Evolutionary conservation across 2,113 vertebrate genomes (phyloP), one percentile per base, ranked within the genome.

Genomic region (Bolborhynchus lineola): DNA sequence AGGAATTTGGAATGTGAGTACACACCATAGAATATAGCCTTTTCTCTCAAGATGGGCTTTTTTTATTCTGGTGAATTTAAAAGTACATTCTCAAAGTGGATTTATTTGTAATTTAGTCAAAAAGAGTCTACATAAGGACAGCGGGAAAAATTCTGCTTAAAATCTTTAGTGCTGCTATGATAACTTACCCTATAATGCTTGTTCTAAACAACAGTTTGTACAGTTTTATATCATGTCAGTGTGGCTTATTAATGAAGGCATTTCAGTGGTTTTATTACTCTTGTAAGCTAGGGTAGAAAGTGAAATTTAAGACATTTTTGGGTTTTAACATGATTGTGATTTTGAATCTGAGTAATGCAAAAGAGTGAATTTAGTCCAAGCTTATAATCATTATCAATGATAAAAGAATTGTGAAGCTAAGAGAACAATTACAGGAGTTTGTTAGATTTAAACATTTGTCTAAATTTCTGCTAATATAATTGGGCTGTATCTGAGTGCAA

Each of bases 401-500:
- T 26, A 82, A 70, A 92, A 88, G 28, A 83, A 86, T 29, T 64
- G 25, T 47, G 55, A 89, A 79, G 11, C 24, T 57, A 75, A 75
- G 35, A 64, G 19, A 50, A 60, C 59, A 81, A 82, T 95, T 92
- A 11, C 13, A 72, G 29, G 16, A 44, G 10, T 37, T 39, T 59
- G 18, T 63, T 75, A 71, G 46, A 64, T 88, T 96, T 75, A 52
- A 92, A 49, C 19, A 33, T 90, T 84, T 90, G n/a, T 84, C 71
- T 89, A 76, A 84, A 72, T 68, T 12, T 93, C 35, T 95, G 47
- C 88, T 79, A 68, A 75, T 84, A 44, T 47, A 71, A 62, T 41
- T 76, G 78, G n/a, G 62, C 80, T 96, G 62, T 91, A 92, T 88
- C n/a, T 76, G 74, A 88, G 79, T 87, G 49, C 81, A 28, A 91